phyloP scores from a whole-genome alignment of 2,113 vertebrate genomes.

The Amphiprion ocellaris region DNA sequence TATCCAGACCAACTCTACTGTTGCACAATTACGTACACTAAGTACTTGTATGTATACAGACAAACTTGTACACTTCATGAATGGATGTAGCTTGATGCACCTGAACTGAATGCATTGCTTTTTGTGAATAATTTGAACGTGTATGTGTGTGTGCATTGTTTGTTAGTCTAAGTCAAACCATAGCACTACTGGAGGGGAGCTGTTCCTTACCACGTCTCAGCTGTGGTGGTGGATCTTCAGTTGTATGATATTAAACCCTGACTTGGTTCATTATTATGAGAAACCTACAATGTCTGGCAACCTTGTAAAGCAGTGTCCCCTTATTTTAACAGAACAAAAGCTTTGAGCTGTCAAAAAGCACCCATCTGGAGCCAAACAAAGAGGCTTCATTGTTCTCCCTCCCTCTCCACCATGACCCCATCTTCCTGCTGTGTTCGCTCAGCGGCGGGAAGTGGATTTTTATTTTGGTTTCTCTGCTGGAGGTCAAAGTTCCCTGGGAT shows the following conservation, averaged over 20 bases:
- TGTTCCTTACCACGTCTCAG: conserved; percentile 51
- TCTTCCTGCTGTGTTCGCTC: conserved; percentile 74
- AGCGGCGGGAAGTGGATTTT: conserved; percentile 73
- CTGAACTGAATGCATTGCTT: not conserved
- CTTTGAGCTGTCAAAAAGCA: conserved; percentile 64
- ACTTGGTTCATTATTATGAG: conserved; percentile 18
- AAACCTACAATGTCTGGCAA: conserved; percentile 70
- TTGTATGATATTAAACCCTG: conserved; percentile 41
- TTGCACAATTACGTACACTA: too few species aligned
- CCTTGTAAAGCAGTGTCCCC: conserved; percentile 53
- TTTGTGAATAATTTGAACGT: too few species aligned
- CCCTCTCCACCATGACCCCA: conserved; percentile 63
- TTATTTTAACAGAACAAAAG: conserved; percentile 64
- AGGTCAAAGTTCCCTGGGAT: conserved; percentile 78
- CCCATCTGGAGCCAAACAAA: conserved; percentile 69
- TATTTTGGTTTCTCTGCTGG: conserved; percentile 80
- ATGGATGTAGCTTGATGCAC: too few species aligned
- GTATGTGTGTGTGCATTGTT: not conserved
- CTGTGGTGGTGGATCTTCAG: conserved; percentile 17
- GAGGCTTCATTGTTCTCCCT: conserved; percentile 73
- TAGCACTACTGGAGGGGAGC: conserved; percentile 1
- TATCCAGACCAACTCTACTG: too few species aligned
- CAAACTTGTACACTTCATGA: too few species aligned
- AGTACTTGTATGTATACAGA: too few species aligned
- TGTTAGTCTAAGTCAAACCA: conserved; percentile 7